Percentiles rank a stretch among this genome's conserved stretches.
Conservation (phyloP, 2,797 vertebrate species). For the Rhynchonycteris naso region DNA sequence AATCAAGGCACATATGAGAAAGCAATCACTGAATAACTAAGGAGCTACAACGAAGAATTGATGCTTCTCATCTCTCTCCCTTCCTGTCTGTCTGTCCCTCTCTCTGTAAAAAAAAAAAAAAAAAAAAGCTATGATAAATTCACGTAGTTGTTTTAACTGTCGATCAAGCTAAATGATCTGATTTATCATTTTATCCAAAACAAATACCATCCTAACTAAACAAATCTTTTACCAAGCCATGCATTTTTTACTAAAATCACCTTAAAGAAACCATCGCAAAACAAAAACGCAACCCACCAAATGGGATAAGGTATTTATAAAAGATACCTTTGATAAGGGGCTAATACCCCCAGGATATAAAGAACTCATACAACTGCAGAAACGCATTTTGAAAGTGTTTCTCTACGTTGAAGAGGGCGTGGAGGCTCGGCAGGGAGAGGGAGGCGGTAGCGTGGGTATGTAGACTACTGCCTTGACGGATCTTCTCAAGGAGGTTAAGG, state of each 20-base stretch:
- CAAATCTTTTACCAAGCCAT: not conserved
- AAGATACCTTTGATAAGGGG: not conserved
- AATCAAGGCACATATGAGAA: too few species aligned
- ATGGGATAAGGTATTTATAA: not conserved
- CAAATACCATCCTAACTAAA: not conserved
- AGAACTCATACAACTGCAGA: not conserved
- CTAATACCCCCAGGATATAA: not conserved
- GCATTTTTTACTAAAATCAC: not conserved
- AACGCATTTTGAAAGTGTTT: not conserved
- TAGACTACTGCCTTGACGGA: not conserved
- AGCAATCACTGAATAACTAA: too few species aligned
- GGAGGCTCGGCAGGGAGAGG: not conserved
- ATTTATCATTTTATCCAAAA: not conserved
- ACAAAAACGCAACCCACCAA: not conserved
- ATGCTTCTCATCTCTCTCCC: too few species aligned
- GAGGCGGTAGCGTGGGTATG: not conserved
- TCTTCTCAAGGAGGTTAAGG: not conserved
- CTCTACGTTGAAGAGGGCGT: not conserved
- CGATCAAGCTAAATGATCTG: conserved; percentile 1
- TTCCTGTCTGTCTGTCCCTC: too few species aligned
- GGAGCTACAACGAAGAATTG: too few species aligned
- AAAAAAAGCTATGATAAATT: not conserved
- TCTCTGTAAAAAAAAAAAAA: too few species aligned
- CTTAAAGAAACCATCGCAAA: not conserved
- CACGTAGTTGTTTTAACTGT: not conserved